phyloP scores from a whole-genome alignment of 2,113 vertebrate species.

The Gnathonemus echidnorhynchus region DNA sequence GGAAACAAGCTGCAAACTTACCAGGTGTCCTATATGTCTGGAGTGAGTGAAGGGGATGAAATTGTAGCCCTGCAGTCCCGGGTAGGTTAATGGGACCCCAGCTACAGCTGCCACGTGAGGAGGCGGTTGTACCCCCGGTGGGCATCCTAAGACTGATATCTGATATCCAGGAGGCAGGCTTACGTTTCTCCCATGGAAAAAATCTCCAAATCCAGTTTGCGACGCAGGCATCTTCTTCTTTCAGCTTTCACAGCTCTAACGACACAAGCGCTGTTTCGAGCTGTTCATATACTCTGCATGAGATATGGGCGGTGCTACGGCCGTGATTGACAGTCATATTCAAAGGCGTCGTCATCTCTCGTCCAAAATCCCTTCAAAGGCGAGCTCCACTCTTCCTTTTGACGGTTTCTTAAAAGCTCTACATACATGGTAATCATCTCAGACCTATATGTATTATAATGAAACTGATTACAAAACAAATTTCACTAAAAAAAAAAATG shows the following conservation, averaged over 20 bases:
- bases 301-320: constrained; percentile 11
- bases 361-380: constrained; percentile 71
- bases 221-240: constrained; percentile 61
- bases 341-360: background rate
- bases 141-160: constrained; percentile 51
- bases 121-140: constrained; percentile 48
- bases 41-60: constrained; percentile 62
- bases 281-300: constrained; percentile 44
- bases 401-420: constrained; percentile 45
- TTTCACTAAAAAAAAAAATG: constrained; percentile 26
- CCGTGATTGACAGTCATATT: constrained; percentile 50
- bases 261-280: constrained; percentile 3
- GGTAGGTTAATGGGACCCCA: constrained; percentile 53
- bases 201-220: constrained; percentile 59
- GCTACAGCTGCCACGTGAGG: constrained; percentile 53
- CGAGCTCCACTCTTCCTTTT: constrained; percentile 64
- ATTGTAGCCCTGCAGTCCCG: constrained; percentile 64
- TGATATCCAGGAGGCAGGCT: constrained; percentile 57
- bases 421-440: constrained; percentile 41
- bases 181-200: constrained; percentile 58
- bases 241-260: constrained; percentile 32
- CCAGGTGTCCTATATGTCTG: constrained; percentile 58
- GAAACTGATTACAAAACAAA: constrained; percentile 27
- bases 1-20: constrained; percentile 36
- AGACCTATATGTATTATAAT: constrained; percentile 32